phyloP scores from a whole-genome alignment of 2,797 vertebrate species.

The Schizopygopsis malacanthus region DNA sequence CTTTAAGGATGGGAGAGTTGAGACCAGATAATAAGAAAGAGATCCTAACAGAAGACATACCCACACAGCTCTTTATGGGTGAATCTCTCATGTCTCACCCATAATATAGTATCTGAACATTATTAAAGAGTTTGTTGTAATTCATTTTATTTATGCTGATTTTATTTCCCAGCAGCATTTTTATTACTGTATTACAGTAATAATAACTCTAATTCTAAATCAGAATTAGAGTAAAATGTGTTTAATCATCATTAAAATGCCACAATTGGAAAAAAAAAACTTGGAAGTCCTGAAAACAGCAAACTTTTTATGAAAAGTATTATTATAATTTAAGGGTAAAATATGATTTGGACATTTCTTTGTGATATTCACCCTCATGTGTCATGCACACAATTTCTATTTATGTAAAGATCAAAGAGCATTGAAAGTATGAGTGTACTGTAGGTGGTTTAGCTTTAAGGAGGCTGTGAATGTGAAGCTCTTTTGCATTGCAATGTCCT shows the following conservation, averaged over 20 bases:
- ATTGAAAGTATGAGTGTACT: conserved; percentile 1
- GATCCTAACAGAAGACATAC: too few relatives aligned
- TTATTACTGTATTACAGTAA: neutral
- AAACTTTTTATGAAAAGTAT: too few relatives aligned
- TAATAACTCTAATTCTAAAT: neutral
- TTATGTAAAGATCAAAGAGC: neutral
- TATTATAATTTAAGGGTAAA: neutral
- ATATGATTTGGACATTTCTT: neutral
- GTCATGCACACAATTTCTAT: neutral
- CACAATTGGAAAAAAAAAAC: too few relatives aligned
- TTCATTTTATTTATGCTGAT: neutral
- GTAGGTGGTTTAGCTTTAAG: conserved; percentile 20
- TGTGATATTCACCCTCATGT: neutral
- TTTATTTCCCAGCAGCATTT: neutral
- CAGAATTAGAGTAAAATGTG: neutral
- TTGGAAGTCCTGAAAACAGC: too few relatives aligned
- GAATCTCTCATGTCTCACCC: too few relatives aligned
- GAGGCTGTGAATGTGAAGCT: neutral
- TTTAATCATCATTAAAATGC: neutral
- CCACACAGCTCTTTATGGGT: neutral
- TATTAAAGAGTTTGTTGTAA: neutral
- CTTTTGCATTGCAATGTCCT: conserved; percentile 20
- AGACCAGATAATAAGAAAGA: neutral
- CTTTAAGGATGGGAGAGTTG: neutral
- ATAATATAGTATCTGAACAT: neutral